Conservation (phyloP, 2,888 invertebrate genomes). For the Sympetrum striolatum region DNA sequence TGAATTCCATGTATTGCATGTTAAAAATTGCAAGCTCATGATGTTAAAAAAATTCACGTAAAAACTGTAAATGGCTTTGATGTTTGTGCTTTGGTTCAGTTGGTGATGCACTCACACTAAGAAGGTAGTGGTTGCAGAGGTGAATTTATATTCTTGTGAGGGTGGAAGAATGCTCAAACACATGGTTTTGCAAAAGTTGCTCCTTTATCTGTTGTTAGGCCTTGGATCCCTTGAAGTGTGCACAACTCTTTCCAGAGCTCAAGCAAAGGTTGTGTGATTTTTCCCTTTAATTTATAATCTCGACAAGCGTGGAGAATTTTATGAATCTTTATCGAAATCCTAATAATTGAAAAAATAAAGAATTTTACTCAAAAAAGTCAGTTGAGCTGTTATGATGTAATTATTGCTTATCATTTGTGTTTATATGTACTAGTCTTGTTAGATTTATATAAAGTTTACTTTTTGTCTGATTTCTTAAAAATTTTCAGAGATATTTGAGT, state of each 20-base stretch:
- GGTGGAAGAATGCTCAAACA: conserved; percentile 3
- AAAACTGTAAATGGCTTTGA: conserved; percentile 1
- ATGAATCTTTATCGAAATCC: not conserved
- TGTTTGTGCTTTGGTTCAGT: conserved; percentile 6
- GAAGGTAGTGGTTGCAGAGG: not conserved
- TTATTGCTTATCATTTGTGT: not conserved
- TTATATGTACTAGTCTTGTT: conserved; percentile 11
- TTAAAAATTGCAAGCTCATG: not conserved
- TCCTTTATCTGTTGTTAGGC: not conserved
- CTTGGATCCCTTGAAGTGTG: not conserved
- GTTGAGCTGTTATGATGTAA: not conserved
- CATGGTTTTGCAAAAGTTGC: not conserved
- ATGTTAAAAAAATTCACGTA: not conserved
- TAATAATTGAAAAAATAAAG: not conserved
- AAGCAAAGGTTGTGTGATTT: conserved; percentile 1
- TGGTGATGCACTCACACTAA: not conserved
- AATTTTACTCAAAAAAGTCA: not conserved
- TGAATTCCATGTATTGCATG: not conserved
- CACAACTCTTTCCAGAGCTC: not conserved
- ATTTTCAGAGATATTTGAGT: not conserved
- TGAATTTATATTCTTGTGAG: not conserved
- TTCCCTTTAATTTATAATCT: not conserved
- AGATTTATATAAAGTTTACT: conserved; percentile 22
- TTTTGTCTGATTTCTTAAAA: not conserved
- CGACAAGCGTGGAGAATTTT: not conserved